Conservation (phyloP, 2,113 vertebrate genomes). For the Sisor rabdophorus region DNA sequence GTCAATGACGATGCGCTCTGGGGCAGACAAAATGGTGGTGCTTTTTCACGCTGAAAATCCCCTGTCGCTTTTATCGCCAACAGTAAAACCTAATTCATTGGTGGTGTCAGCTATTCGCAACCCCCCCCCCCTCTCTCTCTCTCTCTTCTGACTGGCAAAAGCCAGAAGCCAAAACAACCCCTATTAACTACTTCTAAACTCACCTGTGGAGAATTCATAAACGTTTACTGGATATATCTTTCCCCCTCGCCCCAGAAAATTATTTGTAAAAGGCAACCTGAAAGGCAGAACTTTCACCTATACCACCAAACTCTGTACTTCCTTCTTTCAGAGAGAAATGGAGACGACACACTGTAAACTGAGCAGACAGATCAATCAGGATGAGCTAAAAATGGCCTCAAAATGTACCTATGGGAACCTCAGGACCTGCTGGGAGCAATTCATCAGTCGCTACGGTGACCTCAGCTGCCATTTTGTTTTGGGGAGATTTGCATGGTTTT, state of each 20-base stretch:
- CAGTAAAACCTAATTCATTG: conserved; percentile 30
- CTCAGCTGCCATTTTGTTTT: neutral
- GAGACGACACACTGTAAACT: neutral
- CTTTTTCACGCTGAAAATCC: conserved; percentile 22
- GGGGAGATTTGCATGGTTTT: neutral
- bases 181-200: conserved; percentile 5
- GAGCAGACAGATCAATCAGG: conserved; percentile 9
- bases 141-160: neutral
- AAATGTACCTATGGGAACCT: neutral
- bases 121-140: conserved; percentile 18
- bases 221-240: neutral
- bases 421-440: neutral
- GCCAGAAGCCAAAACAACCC: neutral
- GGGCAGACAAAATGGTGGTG: conserved; percentile 22
- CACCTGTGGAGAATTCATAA: neutral
- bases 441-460: neutral
- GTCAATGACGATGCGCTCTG: conserved; percentile 15
- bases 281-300: neutral
- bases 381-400: neutral
- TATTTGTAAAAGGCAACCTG: neutral
- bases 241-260: neutral
- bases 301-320: neutral
- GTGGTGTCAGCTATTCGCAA: conserved; percentile 6
- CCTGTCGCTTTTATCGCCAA: conserved; percentile 34
- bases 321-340: neutral